A percentile compares a stretch with the other conserved stretches of the same genome.
These are phyloP conservation scores for Lerema accius DNA, from an alignment of 1,140 invertebrate genomes.

Conservation along the genomic window DNA sequence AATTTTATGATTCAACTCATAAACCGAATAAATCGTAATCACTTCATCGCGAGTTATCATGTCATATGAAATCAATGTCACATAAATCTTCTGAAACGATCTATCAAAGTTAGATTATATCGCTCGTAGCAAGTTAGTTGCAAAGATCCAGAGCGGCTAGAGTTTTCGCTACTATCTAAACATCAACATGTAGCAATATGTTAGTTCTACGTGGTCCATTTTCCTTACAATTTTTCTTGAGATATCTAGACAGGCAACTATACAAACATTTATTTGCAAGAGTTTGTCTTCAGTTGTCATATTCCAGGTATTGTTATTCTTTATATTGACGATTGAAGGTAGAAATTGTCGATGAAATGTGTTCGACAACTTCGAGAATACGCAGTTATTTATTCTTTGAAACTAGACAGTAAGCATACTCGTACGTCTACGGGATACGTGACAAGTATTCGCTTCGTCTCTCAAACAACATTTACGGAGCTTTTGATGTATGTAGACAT, in stretches of 20 bases:
- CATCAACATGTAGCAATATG: neutral
- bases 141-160: neutral
- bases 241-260: neutral
- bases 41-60: too few relatives aligned
- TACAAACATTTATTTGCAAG: neutral
- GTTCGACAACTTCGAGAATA: neutral
- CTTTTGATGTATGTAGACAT: too few relatives aligned
- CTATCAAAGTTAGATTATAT: slow-evolving; percentile 13
- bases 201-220: neutral
- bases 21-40: too few relatives aligned
- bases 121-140: neutral
- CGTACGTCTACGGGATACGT: too few relatives aligned
- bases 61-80: slow-evolving; percentile 9
- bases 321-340: neutral
- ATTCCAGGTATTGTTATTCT: neutral
- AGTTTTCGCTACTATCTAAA: slow-evolving; percentile 3
- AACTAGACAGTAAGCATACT: too few relatives aligned
- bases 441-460: too few relatives aligned
- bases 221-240: neutral
- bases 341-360: neutral
- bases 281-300: neutral
- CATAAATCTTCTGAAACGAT: slow-evolving; percentile 5
- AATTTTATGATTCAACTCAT: too few relatives aligned
- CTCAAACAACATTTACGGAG: too few relatives aligned
- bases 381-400: neutral